Percentiles rank a stretch among this genome's conserved stretches.
These are phyloP conservation scores for Pristiophorus japonicus DNA, from an alignment of 2,113 vertebrate genomes.

Conservation along the genomic window DNA sequence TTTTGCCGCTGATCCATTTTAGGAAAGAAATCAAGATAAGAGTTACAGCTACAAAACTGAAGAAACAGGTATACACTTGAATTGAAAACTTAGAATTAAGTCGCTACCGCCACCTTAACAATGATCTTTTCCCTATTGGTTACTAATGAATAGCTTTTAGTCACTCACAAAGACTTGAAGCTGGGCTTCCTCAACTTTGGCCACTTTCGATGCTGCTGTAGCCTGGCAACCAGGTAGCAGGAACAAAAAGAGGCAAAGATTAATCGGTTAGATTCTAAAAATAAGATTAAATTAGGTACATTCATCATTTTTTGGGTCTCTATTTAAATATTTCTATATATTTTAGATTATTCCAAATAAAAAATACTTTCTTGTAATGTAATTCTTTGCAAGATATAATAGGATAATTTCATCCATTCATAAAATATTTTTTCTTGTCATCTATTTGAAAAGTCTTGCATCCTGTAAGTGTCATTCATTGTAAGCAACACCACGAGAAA, in stretches of 20 bases:
- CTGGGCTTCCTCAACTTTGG: constrained; percentile 65
- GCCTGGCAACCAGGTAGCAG: constrained; percentile 68
- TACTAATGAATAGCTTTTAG: constrained; percentile 17
- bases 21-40: background rate
- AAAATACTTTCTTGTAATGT: background rate
- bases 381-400: background rate
- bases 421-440: background rate
- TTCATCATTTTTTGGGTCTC: background rate
- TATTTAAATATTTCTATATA: background rate
- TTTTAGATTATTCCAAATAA: background rate
- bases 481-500: no score
- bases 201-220: constrained; percentile 63
- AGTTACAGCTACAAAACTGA: background rate
- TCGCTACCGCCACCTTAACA: background rate
- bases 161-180: constrained; percentile 51
- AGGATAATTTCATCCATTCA: background rate
- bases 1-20: constrained; percentile 5
- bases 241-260: constrained; percentile 51
- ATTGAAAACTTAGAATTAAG: constrained; percentile 32
- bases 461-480: background rate
- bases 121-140: background rate
- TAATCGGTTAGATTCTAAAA: background rate
- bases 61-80: background rate
- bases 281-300: constrained; percentile 20
- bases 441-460: background rate